These are phyloP conservation scores for Xiphorhynchus elegans DNA, from an alignment of 2,113 vertebrate species.

Conservation along the genomic window DNA sequence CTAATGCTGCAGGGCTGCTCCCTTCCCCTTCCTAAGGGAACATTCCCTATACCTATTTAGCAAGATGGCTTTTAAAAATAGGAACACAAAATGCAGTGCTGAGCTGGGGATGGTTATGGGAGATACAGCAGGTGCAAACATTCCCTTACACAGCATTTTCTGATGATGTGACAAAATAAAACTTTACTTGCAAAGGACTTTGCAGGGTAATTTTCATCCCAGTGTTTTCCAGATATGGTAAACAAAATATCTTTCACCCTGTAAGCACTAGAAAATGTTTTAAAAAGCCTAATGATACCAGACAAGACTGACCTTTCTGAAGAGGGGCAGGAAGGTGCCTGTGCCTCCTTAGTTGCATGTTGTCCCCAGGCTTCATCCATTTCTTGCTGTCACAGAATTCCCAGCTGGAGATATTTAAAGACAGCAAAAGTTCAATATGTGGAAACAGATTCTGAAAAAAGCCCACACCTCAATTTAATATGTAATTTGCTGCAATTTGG, in stretches of 20 bases:
- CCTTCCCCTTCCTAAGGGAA: conserved; percentile 24
- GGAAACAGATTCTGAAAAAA: background rate
- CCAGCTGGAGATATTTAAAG: background rate
- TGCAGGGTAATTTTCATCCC: background rate
- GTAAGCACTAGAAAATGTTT: background rate
- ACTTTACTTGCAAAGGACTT: background rate
- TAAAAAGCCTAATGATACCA: background rate
- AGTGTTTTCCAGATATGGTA: background rate
- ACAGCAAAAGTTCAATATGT: background rate
- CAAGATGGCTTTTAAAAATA: conserved; percentile 53
- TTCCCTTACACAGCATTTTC: conserved; percentile 35
- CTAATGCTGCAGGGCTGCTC: background rate
- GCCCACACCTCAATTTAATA: background rate
- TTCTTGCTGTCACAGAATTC: background rate
- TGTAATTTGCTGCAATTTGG: background rate
- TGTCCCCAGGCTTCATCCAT: background rate
- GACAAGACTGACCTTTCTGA: background rate
- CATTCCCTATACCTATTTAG: background rate
- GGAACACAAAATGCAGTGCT: conserved; percentile 12
- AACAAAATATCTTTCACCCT: background rate
- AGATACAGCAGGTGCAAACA: conserved; percentile 32
- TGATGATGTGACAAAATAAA: background rate
- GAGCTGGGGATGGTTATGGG: background rate
- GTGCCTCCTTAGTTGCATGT: background rate
- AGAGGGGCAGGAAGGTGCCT: background rate